Percentiles rank a stretch among this genome's conserved stretches.
These are phyloP conservation scores for Rhopalosiphum nymphaeae DNA, from an alignment of 2,888 invertebrate genomes.

Conservation along the genomic window DNA sequence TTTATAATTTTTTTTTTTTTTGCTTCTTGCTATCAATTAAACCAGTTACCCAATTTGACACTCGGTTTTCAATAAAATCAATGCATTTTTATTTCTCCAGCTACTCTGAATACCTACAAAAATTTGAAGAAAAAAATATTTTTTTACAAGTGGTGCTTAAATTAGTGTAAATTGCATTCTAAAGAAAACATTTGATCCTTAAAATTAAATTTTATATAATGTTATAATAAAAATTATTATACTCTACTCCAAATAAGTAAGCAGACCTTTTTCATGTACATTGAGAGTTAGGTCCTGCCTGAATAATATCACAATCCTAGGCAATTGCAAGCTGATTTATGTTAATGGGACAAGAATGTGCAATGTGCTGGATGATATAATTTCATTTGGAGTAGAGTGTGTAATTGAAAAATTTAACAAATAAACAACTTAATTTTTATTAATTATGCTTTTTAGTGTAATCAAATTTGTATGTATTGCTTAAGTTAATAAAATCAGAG, in stretches of 20 bases:
- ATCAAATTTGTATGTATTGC: background rate
- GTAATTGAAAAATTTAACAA: background rate
- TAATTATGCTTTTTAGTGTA: background rate
- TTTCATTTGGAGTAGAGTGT: background rate
- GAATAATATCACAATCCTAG: background rate
- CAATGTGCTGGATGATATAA: background rate
- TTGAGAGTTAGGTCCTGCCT: background rate
- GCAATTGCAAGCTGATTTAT: background rate
- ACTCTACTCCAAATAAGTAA: background rate
- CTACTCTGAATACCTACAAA: background rate
- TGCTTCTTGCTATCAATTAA: constrained; percentile 36
- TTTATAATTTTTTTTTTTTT: constrained; percentile 40
- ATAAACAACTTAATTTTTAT: background rate
- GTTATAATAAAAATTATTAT: background rate
- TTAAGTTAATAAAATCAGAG: background rate
- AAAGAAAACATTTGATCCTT: background rate
- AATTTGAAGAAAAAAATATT: background rate
- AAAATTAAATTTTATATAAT: background rate
- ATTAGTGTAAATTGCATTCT: background rate
- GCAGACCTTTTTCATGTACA: background rate
- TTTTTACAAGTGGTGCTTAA: background rate
- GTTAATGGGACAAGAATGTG: background rate
- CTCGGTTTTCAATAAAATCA: constrained; percentile 13
- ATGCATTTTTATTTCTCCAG: constrained; percentile 28
- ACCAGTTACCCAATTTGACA: constrained; percentile 24